Evolutionary conservation across 2,797 vertebrate genomes (phyloP), one percentile per base, ranked within the genome.

Genomic region (Liasis olivaceus): DNA sequence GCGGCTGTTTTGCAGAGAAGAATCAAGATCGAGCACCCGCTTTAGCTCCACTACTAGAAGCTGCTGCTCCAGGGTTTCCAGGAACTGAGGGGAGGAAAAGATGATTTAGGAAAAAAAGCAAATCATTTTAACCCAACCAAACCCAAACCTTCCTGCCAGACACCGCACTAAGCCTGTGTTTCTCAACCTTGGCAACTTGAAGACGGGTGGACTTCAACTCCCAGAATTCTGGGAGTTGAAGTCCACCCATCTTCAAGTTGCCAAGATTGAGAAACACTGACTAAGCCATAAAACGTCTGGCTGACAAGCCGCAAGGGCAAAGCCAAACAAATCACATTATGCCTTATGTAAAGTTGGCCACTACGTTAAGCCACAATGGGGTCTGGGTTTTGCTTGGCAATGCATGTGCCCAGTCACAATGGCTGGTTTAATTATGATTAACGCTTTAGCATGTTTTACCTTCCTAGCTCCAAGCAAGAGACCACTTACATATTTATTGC

Each of bases 31-130:
- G 28, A 99, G 95, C 84, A 97, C 97, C 66, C 87, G 97, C 36
- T 96, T 96, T 93, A 98, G 98, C 94, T 98, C 97, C 72, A 97
- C 97, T 93, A 98, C 97, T 47, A 98, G 94, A 36, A 99, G 95
- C 93, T 98, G 98, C 93, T 97, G 98, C 93, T 98, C 98, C 96
- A 99, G 95, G 0, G 98, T 98, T 66, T 98, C 97, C 91, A 96
- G 97, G 93, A 99, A 98, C 99, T 99, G 85, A 92, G n/a, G 91
- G 51, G 56, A 93, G 15, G 85, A 93, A 31, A 85, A 59, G 85
- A 88, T 15, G 77, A 4, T 84, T 90, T 89, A 94, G 36, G 42
- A 11, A 28, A 36, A 72, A 89, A 64, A 9, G 64, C 36, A 88
- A 87, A 26, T 11, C 42, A 54, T 24, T 51, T 54, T 17, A 17